Percentiles rank a stretch among this genome's conserved stretches.
These are phyloP conservation scores for Atlantisia rogersi DNA, from an alignment of 2,113 vertebrate species.

Conservation along the genomic window DNA sequence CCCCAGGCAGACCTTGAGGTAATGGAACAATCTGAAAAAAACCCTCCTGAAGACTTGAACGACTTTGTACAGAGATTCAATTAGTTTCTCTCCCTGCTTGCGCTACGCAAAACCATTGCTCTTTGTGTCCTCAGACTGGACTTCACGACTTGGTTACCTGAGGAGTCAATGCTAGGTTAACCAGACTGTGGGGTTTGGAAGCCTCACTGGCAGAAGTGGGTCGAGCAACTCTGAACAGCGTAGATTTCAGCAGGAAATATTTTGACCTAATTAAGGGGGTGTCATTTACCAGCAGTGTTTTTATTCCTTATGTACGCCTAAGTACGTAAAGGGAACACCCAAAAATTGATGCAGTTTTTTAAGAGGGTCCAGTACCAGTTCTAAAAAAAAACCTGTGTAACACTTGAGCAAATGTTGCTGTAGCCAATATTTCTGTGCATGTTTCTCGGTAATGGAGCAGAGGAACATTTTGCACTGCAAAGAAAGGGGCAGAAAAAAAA, in stretches of 20 bases:
- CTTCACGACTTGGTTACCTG: background rate
- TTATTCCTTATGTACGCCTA: background rate
- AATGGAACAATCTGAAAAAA: background rate
- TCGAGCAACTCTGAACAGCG: background rate
- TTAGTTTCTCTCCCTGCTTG: background rate
- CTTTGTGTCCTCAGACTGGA: background rate
- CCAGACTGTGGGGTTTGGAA: background rate
- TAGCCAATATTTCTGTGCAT: background rate
- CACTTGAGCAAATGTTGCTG: background rate
- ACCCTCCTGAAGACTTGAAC: background rate
- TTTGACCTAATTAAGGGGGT: background rate
- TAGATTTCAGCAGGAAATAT: background rate
- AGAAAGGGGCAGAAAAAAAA: fast-evolving
- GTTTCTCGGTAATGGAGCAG: background rate
- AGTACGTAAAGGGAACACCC: background rate
- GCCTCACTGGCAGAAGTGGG: background rate
- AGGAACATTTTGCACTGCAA: background rate
- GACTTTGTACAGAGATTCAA: background rate
- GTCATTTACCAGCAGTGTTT: background rate
- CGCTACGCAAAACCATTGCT: too few species aligned
- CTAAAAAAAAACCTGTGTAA: background rate
- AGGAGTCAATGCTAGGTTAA: background rate
- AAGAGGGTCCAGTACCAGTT: background rate
- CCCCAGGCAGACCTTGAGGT: background rate
- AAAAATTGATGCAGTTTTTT: background rate